phyloP scores from a whole-genome alignment of 2,888 invertebrate species.

The Ferrisia virgata region DNA sequence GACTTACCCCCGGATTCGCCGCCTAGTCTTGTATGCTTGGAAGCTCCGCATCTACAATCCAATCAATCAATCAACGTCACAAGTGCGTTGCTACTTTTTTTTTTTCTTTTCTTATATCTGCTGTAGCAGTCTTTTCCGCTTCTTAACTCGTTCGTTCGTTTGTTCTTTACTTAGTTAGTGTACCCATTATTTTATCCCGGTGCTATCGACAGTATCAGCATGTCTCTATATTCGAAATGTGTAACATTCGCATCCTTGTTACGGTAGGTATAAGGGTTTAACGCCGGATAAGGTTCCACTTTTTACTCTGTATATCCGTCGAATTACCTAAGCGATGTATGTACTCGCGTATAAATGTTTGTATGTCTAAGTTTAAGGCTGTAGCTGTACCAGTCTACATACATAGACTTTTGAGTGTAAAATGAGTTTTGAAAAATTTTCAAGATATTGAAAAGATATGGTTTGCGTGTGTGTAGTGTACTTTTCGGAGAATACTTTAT shows the following conservation, averaged over 20 bases:
- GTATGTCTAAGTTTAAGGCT: neutral
- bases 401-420: too few species aligned
- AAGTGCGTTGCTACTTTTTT: slow-evolving; percentile 43
- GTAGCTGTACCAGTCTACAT: too few species aligned
- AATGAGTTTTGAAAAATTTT: too few species aligned
- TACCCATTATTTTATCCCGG: slow-evolving; percentile 45
- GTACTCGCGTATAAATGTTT: neutral
- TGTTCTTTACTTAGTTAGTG: slow-evolving; percentile 46
- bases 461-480: too few species aligned
- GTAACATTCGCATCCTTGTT: slow-evolving; percentile 34
- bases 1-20: slow-evolving; percentile 34
- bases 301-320: neutral
- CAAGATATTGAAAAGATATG: too few species aligned
- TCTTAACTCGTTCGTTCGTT: slow-evolving; percentile 45
- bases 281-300: neutral
- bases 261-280: slow-evolving; percentile 16
- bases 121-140: slow-evolving; percentile 45
- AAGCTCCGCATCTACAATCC: slow-evolving; percentile 45
- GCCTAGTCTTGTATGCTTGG: slow-evolving; percentile 35
- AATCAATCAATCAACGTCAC: slow-evolving; percentile 47
- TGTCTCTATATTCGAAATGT: slow-evolving; percentile 42
- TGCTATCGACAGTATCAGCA: slow-evolving; percentile 44
- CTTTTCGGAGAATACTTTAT: too few species aligned
- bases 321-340: neutral
- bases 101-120: slow-evolving; percentile 37